Evolutionary conservation across 1,140 invertebrate genomes (phyloP).

Genomic region (Conopomorpha cramerella): DNA sequence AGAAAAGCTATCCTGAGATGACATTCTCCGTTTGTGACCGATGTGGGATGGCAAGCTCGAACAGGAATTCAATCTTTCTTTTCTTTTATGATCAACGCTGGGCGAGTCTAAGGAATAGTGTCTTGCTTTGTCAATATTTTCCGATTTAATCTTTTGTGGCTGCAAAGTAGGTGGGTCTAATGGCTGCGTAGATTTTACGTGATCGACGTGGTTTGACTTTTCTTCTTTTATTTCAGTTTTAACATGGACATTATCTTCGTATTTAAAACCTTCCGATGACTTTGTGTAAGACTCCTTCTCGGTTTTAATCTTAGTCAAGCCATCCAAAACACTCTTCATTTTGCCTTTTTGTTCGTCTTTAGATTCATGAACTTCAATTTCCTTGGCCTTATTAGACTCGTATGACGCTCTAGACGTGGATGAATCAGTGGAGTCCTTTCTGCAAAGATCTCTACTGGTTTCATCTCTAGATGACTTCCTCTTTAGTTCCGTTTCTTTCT

Average conservation of each 20-base stretch:
- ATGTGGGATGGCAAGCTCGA: conserved; percentile 69
- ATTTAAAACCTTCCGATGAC: conserved; percentile 6
- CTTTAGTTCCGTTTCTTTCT: conserved; percentile 27
- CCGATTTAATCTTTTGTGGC: conserved; percentile 22
- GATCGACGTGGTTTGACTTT: conserved; percentile 20
- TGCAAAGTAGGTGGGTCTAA: conserved; percentile 18
- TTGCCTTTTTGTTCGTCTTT: conserved; percentile 40
- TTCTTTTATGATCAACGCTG: conserved; percentile 48
- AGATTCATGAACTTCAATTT: conserved; percentile 36
- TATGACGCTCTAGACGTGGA: conserved; percentile 53
- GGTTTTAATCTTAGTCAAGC: conserved; percentile 20
- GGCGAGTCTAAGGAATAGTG: conserved; percentile 58
- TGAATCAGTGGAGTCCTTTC: conserved; percentile 60
- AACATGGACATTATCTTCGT: conserved; percentile 15
- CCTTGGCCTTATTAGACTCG: conserved; percentile 47
- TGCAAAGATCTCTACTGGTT: conserved; percentile 37
- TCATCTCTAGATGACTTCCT: conserved; percentile 52
- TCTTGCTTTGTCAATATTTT: conserved; percentile 43
- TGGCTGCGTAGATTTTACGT: conserved; percentile 20
- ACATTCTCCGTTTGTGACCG: conserved; percentile 73
- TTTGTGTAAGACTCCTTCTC: conserved; percentile 21
- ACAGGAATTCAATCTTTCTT: conserved; percentile 61
- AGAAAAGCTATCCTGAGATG: conserved; percentile 74
- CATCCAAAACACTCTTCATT: conserved; percentile 19
- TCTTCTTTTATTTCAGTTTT: conserved; percentile 36